Evolutionary conservation across 2,797 vertebrate species (phyloP), one percentile per base, ranked within the genome.

Genomic region (Antrozous pallidus): DNA sequence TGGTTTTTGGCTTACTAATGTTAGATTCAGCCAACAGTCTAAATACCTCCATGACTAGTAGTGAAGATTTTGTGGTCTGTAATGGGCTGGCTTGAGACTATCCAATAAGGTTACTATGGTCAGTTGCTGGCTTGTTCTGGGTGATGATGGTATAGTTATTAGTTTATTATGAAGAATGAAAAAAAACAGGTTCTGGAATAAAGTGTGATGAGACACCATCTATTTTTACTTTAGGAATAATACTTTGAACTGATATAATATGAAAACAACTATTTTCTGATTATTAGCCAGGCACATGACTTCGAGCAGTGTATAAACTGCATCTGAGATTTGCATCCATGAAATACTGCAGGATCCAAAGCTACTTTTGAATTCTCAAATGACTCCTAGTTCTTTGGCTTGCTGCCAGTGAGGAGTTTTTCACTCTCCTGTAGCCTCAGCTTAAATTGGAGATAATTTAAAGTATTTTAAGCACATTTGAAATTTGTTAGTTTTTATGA

Each of bases 391-490:
- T 83, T 94, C 86, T 88, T 93, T 78, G 95, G 83, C 83, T 93
- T 94, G 26, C 81, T 94, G 96, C 95, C 95, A 94, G 0, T 36
- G 42, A 73, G 40, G 49, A 90, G 45, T 73, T 77, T 94, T 95
- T 91, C 70, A 77, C 2, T 93, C 63, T 96, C 18, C 26, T 92
- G 42, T 87, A 92, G 56, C 40, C 88, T 96, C 75, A 94, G 88
- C 86, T 94, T 94, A 96, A 96, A 95, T 94, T 67, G 85, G 94
- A 97, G 85, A 83, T 79, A 77, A 71, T 95, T 93, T 83, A 83
- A 92, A 77, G 65, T 97, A 83, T 95, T 95, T 95, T 94, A 96
- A 94, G 88, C 92, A 36, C 69, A 71, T 96, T 92, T 90, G 86
- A 94, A 96, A 94, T 78, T 83, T 89, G 75, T 95, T 80, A 47